A percentile compares a stretch with the other conserved stretches of the same genome.
These are phyloP conservation scores for Drosophila pegasa DNA, from an alignment of 2,888 invertebrate species.

Conservation along the genomic window DNA sequence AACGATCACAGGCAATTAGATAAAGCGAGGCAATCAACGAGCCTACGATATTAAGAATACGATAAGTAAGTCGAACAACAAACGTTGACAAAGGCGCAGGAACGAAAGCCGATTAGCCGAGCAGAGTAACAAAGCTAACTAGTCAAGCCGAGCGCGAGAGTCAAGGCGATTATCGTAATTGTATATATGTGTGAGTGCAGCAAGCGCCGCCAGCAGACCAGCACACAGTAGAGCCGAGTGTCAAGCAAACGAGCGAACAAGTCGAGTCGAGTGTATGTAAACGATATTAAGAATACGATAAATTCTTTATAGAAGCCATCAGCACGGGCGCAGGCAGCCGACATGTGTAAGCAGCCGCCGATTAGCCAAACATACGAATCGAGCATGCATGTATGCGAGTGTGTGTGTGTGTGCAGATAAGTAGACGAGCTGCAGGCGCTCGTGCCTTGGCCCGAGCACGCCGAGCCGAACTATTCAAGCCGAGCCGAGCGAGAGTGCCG, in stretches of 20 bases:
- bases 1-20: not conserved
- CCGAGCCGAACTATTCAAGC: slow-evolving; percentile 1
- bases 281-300: not conserved
- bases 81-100: not conserved
- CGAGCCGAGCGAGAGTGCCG: not conserved
- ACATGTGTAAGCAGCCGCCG: too few relatives aligned
- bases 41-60: not conserved
- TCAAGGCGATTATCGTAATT: not conserved
- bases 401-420: not conserved
- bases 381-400: not conserved
- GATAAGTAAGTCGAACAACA: not conserved
- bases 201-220: not conserved
- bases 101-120: not conserved
- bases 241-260: not conserved
- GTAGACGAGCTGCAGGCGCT: slow-evolving; percentile 1
- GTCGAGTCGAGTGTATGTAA: not conserved
- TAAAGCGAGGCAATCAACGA: not conserved
- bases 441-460: not conserved
- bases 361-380: not conserved
- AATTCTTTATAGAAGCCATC: not conserved
- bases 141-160: slow-evolving; percentile 7
- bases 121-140: not conserved
- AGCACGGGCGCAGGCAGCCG: not conserved
- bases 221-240: not conserved
- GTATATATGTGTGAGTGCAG: not conserved